Percentiles rank a stretch among this genome's conserved stretches.
These are phyloP conservation scores for Heterohyrax brucei DNA, from an alignment of 2,797 vertebrate genomes.

Conservation along the genomic window DNA sequence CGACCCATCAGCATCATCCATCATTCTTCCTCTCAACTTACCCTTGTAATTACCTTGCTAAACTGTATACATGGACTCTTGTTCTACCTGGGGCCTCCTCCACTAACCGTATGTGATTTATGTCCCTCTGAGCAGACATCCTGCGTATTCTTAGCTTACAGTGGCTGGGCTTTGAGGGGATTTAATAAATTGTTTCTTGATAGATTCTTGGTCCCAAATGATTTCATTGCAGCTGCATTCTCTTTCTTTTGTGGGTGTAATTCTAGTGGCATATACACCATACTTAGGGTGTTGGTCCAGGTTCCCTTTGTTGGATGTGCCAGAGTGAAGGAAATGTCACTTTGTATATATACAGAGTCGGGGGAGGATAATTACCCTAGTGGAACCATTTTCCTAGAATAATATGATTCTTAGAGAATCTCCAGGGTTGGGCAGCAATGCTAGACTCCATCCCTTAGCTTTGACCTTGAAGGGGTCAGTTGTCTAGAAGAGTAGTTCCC, in stretches of 20 bases:
- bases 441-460: slow-evolving; percentile 36
- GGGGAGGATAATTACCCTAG: slow-evolving; percentile 12
- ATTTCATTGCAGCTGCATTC: slow-evolving; percentile 21
- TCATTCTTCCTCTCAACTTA: not conserved
- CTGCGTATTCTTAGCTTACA: not conserved
- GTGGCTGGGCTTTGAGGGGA: not conserved
- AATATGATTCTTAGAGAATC: not conserved
- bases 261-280: not conserved
- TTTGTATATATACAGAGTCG: not conserved
- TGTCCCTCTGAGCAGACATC: not conserved
- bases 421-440: not conserved
- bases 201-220: not conserved
- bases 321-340: not conserved
- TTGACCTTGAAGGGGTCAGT: slow-evolving; percentile 62
- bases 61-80: not conserved
- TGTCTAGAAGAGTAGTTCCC: slow-evolving; percentile 53
- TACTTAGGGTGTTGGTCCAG: not conserved
- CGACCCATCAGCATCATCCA: not conserved
- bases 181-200: not conserved
- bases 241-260: not conserved
- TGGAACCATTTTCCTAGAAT: slow-evolving; percentile 67
- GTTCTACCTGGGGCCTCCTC: not conserved
- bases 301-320: not conserved
- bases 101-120: not conserved
- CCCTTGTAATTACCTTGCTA: not conserved